Base-by-base conservation (phyloP, 2,113 vertebrate species). In the Phodopus roborovskii region DNA sequence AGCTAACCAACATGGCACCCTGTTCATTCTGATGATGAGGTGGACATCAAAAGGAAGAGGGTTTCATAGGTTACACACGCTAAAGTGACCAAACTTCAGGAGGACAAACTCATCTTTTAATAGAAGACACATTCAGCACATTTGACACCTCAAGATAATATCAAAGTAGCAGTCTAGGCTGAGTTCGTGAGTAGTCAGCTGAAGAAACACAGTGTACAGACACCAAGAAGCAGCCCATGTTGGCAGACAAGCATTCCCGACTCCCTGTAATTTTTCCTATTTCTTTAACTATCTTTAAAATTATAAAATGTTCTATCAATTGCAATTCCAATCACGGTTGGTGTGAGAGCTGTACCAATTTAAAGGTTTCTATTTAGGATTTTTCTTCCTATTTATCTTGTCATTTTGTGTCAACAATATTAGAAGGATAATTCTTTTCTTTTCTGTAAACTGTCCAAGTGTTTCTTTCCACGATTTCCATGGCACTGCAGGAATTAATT, bases 281-380 rank as follows among this genome's bases (percentile, higher is more conserved):
- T 58, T 79, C 13, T 86, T 94, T 91, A 77, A 66, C 12, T 58
- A 13, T 82, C 66, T 90, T 77, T 50, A 71, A 83, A 16, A 58
- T 48, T 77, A 28, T 62, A 42, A 81, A 33, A 90, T 5, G 15
- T 74, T 85, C 91, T 79, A 28, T 19, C 16, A 68, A 66, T 81
- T 82, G 13, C 12, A 60, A 56, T 75, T 90, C 62, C 70, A 90
- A 93, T 92, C 45, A 68, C 75, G 62, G 66, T 68, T 42, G 42
- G 39, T 28, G 5, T 94, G 60, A 87, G 89, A 86, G 28, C 82
- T 45, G 33, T 88, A 62, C 58, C 42, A 82, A 15, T 75, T 77
- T 94, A 73, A 48, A 74, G 33, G 2, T 88, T 90, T 85, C 3
- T 28, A 22, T 60, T 66, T 53, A 68, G 66, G 58, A 1, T 26